Evolutionary conservation across 2,113 vertebrate species (phyloP).

Genomic region (Pelobates fuscus): DNA sequence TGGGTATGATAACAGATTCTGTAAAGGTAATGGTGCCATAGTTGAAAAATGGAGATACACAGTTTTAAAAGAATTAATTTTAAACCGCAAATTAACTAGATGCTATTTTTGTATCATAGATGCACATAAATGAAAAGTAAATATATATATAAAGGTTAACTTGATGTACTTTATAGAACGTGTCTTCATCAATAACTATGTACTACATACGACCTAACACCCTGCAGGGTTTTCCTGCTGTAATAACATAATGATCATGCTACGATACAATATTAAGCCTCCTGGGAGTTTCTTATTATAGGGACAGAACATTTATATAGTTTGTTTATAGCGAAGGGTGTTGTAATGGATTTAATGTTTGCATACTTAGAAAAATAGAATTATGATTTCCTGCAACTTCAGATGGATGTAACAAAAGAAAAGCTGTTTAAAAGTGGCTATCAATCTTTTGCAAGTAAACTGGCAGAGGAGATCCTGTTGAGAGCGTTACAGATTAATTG

Average conservation of each 20-base stretch:
- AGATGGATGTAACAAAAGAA: constrained; percentile 11
- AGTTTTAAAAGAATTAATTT: too few species aligned
- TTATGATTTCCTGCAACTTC: background rate
- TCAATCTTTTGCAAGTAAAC: too few species aligned
- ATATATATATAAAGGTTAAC: background rate
- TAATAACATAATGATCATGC: background rate
- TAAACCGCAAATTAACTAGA: too few species aligned
- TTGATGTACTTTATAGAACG: background rate
- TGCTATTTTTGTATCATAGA: background rate
- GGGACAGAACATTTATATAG: background rate
- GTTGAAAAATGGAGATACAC: too few species aligned
- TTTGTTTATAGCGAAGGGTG: background rate
- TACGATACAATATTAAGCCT: background rate
- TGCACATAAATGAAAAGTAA: background rate
- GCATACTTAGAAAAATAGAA: background rate
- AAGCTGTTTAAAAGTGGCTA: constrained; percentile 29
- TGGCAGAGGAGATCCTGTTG: constrained; percentile 31
- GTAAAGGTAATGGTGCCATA: too few species aligned
- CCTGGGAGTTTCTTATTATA: background rate
- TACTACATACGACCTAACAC: background rate
- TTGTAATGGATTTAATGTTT: constrained; percentile 2
- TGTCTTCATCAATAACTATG: background rate
- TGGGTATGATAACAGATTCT: too few species aligned
- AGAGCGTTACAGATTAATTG: constrained; percentile 45
- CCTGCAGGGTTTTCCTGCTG: constrained; percentile 2